Percentiles rank a stretch among this genome's conserved stretches.
Evolutionary conservation across 2,888 invertebrate species (phyloP).

Genomic region (Ophion slaviceki): DNA sequence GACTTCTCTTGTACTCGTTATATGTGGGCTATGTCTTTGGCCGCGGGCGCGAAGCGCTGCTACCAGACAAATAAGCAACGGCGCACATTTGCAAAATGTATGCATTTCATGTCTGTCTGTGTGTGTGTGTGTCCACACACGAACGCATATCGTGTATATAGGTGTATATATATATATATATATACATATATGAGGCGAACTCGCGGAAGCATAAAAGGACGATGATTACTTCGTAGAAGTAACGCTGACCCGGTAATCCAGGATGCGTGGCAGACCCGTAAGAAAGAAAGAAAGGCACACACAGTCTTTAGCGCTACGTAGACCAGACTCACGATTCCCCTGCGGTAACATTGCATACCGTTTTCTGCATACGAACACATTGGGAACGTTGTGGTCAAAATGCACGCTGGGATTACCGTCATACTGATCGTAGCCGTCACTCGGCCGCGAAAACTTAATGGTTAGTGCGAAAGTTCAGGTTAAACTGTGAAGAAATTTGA

Average conservation of each 20-base stretch:
- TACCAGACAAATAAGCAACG: slow-evolving; percentile 50
- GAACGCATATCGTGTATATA: background rate
- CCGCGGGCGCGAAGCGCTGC: slow-evolving; percentile 58
- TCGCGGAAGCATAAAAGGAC: slow-evolving; percentile 59
- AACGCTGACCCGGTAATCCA: slow-evolving; percentile 70
- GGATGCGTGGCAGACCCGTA: slow-evolving; percentile 67
- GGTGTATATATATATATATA: too few species aligned
- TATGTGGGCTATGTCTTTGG: slow-evolving; percentile 45
- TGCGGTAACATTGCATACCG: slow-evolving; percentile 49
- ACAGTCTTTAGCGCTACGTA: slow-evolving; percentile 37
- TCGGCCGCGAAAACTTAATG: background rate
- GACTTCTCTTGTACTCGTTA: slow-evolving; percentile 45
- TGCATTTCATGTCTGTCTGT: background rate
- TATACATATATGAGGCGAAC: slow-evolving; percentile 16
- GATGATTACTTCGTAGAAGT: slow-evolving; percentile 68
- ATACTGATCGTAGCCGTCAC: background rate
- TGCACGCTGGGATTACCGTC: background rate
- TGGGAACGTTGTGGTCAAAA: slow-evolving; percentile 26
- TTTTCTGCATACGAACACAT: slow-evolving; percentile 29
- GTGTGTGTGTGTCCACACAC: background rate
- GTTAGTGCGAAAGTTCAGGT: background rate
- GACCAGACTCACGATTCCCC: slow-evolving; percentile 52
- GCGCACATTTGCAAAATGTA: slow-evolving; percentile 36
- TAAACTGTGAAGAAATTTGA: background rate
- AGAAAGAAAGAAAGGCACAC: slow-evolving; percentile 55